Percentiles rank a stretch among this genome's conserved stretches.
Evolutionary conservation across 92 coral and sea anemone species (phyloP).

Genomic region (Actinernus sp.): DNA sequence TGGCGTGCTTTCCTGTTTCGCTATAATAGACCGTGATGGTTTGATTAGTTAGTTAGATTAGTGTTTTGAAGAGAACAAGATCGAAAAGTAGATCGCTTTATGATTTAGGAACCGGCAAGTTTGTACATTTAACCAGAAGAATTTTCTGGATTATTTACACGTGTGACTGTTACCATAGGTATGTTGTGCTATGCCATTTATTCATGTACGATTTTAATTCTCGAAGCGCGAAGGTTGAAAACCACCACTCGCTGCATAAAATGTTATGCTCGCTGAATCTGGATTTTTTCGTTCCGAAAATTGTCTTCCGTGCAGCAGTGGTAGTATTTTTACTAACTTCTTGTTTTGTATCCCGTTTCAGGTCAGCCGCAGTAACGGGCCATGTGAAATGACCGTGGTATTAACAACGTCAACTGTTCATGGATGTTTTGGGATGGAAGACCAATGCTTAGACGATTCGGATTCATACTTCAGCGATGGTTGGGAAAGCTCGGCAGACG

Average conservation of each 20-base stretch:
- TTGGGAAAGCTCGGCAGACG: constrained; percentile 89
- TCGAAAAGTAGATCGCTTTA: constrained; percentile 84
- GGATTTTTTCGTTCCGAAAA: not conserved
- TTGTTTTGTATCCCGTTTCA: not conserved
- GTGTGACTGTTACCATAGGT: constrained; percentile 76
- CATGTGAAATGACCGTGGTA: constrained; percentile 93
- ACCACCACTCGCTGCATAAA: not conserved
- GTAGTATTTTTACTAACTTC: constrained; percentile 36
- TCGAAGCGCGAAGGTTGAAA: not conserved
- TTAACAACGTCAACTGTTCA: constrained; percentile 70
- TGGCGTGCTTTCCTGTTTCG: constrained; percentile 62
- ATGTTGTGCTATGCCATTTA: constrained; percentile 19
- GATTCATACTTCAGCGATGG: constrained; percentile 83
- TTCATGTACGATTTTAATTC: constrained; percentile 1
- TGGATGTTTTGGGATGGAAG: constrained; percentile 79
- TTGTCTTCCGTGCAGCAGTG: constrained; percentile 30
- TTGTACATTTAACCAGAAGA: constrained; percentile 63
- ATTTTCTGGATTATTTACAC: constrained; percentile 64
- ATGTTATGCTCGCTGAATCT: not conserved
- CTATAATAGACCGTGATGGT: constrained; percentile 63
- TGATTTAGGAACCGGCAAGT: constrained; percentile 80
- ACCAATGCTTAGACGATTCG: constrained; percentile 84
- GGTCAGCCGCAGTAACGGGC: constrained; percentile 11
- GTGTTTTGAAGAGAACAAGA: constrained; percentile 83
- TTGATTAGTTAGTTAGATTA: constrained; percentile 88